Evolutionary conservation across 1,140 invertebrate genomes (phyloP).

Genomic region (Drosophila orena): DNA sequence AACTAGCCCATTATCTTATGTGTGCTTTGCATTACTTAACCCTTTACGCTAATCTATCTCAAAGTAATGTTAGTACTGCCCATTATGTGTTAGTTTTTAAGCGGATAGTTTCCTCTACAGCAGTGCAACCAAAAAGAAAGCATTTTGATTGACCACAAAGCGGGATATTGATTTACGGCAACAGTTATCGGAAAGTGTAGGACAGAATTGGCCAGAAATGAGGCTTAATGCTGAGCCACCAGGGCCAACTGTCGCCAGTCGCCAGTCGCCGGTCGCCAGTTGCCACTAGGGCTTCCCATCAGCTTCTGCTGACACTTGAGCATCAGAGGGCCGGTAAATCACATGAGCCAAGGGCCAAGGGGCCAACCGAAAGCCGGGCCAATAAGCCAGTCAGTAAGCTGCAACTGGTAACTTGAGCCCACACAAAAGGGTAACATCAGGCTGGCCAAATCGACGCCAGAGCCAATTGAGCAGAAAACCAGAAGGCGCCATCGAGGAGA

Average conservation of each 20-base stretch:
- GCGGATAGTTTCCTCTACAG: background rate
- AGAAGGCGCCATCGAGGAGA: conserved; percentile 72
- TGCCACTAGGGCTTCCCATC: conserved; percentile 58
- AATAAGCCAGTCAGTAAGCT: conserved; percentile 67
- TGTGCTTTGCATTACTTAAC: no score
- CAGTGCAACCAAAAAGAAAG: background rate
- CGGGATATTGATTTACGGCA: conserved; percentile 55
- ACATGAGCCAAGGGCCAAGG: conserved; percentile 19
- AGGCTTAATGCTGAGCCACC: conserved; percentile 22
- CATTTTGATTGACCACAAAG: conserved; percentile 52
- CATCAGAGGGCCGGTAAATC: conserved; percentile 31
- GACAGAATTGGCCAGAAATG: conserved; percentile 21
- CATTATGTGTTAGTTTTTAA: background rate
- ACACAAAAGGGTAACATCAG: conserved; percentile 10
- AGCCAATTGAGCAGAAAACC: conserved; percentile 84
- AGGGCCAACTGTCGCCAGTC: conserved; percentile 54
- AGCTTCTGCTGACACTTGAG: conserved; percentile 64
- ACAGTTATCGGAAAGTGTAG: conserved; percentile 26
- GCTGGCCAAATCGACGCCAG: conserved; percentile 53
- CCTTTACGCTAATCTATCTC: no score
- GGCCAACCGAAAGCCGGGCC: conserved; percentile 40
- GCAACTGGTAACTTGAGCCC: conserved; percentile 68
- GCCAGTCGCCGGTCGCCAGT: conserved; percentile 57
- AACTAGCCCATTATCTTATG: no score
- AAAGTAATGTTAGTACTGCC: background rate